Conservation (phyloP, 2,888 invertebrate genomes). For the Biston betularia region DNA sequence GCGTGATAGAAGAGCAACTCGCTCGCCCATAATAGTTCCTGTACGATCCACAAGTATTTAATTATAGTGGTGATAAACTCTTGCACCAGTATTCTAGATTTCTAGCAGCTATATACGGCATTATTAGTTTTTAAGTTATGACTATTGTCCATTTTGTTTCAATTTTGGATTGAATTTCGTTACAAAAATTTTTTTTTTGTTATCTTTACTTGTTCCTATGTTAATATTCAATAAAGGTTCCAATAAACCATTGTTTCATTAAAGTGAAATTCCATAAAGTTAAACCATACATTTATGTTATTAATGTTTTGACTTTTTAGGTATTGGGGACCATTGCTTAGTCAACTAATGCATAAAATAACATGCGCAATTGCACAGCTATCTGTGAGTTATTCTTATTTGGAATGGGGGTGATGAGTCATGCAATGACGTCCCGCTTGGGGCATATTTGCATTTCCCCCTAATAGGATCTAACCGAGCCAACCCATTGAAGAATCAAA, state of each 20-base stretch:
- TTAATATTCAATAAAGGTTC: conserved; percentile 41
- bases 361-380: too few relatives aligned
- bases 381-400: too few relatives aligned
- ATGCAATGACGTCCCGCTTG: too few relatives aligned
- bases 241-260: conserved; percentile 21
- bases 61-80: neutral
- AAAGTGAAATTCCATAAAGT: too few relatives aligned
- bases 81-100: neutral
- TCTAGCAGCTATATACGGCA: conserved; percentile 12
- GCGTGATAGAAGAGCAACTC: neutral
- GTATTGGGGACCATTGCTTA: too few relatives aligned
- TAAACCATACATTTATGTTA: too few relatives aligned
- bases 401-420: too few relatives aligned
- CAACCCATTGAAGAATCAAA: too few relatives aligned
- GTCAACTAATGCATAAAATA: too few relatives aligned
- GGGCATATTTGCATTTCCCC: too few relatives aligned
- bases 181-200: conserved; percentile 22
- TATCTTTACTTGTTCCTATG: conserved; percentile 33
- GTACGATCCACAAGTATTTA: neutral
- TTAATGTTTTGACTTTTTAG: too few relatives aligned
- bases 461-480: too few relatives aligned
- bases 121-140: conserved; percentile 2
- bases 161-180: conserved; percentile 24
- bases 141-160: conserved; percentile 5
- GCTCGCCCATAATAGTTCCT: neutral